phyloP scores from a whole-genome alignment of 30 jellyfish, hydroid and myxozoan genomes.

The Nemopilema nomurai region DNA sequence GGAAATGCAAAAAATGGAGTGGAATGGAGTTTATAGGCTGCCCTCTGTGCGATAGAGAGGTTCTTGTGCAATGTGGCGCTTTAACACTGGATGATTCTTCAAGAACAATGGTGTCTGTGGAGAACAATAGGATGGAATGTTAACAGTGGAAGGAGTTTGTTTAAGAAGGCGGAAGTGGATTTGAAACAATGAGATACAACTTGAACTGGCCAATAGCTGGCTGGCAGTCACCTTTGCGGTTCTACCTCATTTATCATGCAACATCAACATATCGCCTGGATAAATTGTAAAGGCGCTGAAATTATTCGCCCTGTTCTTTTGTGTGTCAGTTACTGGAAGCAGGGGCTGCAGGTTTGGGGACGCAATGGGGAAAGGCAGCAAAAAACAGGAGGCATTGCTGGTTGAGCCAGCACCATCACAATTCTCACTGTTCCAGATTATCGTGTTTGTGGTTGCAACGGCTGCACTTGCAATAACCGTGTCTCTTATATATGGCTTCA shows the following conservation, averaged over 20 bases:
- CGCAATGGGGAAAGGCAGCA: slow-evolving; percentile 20
- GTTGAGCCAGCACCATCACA: slow-evolving; percentile 31
- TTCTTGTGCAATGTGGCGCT: neutral
- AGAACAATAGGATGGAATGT: neutral
- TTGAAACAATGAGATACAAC: neutral
- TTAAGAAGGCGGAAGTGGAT: neutral
- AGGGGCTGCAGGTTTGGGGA: neutral
- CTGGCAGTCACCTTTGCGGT: neutral
- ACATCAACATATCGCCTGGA: neutral
- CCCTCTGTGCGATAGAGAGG: neutral
- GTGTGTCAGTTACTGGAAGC: neutral
- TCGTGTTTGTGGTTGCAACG: slow-evolving; percentile 62
- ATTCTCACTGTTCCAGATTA: slow-evolving; percentile 59
- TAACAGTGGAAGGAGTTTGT: neutral
- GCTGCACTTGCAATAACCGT: slow-evolving; percentile 58
- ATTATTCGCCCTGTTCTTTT: neutral
- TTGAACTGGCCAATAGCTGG: neutral
- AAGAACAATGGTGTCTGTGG: neutral
- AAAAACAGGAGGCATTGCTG: slow-evolving; percentile 32
- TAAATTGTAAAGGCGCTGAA: neutral
- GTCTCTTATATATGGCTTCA: slow-evolving; percentile 63
- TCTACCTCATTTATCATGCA: neutral
- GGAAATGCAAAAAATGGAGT: no score
- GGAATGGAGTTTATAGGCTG: neutral
- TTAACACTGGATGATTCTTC: neutral